Base-by-base conservation (phyloP, 2,113 vertebrate genomes). In the Tachysurus vachellii region DNA sequence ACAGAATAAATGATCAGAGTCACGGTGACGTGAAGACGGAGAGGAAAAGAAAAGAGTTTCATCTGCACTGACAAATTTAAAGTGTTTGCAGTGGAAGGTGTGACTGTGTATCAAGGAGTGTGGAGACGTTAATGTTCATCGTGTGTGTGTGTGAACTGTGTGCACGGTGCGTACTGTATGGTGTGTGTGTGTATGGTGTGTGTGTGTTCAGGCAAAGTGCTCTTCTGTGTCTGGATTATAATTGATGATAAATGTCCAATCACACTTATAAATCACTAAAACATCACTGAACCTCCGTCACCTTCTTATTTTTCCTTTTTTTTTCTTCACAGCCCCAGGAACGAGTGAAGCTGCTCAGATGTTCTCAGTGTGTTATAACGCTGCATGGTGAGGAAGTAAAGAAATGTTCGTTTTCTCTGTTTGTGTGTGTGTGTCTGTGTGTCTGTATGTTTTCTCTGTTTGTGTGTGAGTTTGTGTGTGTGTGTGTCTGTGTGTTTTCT, bases 31-130 rank as follows among this genome's bases (percentile, higher is more conserved):
- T 19, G 57, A 59, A 36, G 1, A 68, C 11, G n/a, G 54, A 73
- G 53, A 21, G 4, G n/a, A 21, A 50, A 28, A 28, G 3, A 75
- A 75, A 75, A 47, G 21, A 47, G 71, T 13, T 47, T 75, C 28
- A 28, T 5, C 61, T 11, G 16, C 26, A n/a, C 9, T 64, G 64
- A 70, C 5, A 13, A 44, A 19, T 12, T 21, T 16, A 47, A 26
- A 73, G 50, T 71, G 85, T 86, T 86, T 86, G 57, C 28, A 36
- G 77, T 47, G 68, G 28, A 53, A 82, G 85, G 79, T 16, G 79
- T 19, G 85, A 57, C 79, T 86, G 54, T 86, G 70, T 86, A 54
- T 81, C 21, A 19, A 28, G 79, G 71, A 76, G 6, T 7, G 76
- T 13, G 59, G 47, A 31, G 47, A 56, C 11, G 47, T 21, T 68